phyloP scores from a whole-genome alignment of 2,113 vertebrate genomes.

The Callospermophilus lateralis region DNA sequence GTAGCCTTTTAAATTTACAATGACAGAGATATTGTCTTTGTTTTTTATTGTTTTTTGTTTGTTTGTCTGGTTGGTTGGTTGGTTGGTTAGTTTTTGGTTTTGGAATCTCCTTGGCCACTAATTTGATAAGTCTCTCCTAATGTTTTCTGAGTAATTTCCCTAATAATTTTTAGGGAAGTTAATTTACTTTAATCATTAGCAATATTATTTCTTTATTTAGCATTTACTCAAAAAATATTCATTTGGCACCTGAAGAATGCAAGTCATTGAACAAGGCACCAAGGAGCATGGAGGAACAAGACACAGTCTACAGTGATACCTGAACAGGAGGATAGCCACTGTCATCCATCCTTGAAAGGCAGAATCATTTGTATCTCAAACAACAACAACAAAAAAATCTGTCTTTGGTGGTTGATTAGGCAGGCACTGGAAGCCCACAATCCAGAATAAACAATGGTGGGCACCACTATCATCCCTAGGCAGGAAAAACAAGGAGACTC shows the following conservation, averaged over 20 bases:
- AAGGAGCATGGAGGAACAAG: background rate
- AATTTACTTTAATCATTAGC: background rate
- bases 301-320: background rate
- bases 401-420: background rate
- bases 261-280: background rate
- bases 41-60: background rate
- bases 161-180: background rate
- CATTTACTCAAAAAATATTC: background rate
- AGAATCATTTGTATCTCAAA: background rate
- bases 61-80: background rate
- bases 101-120: background rate
- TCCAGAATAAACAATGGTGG: background rate
- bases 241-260: background rate
- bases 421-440: background rate
- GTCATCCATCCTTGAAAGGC: background rate
- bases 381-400: no score
- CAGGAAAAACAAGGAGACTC: background rate
- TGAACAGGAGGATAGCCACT: background rate
- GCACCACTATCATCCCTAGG: background rate
- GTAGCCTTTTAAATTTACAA: background rate
- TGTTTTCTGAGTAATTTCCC: background rate
- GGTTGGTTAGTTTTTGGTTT: background rate
- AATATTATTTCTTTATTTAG: background rate
- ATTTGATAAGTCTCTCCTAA: background rate
- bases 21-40: background rate